Evolutionary conservation across 2,797 vertebrate genomes (phyloP), one percentile per base, ranked within the genome.

Genomic region (Cyprinella venusta): DNA sequence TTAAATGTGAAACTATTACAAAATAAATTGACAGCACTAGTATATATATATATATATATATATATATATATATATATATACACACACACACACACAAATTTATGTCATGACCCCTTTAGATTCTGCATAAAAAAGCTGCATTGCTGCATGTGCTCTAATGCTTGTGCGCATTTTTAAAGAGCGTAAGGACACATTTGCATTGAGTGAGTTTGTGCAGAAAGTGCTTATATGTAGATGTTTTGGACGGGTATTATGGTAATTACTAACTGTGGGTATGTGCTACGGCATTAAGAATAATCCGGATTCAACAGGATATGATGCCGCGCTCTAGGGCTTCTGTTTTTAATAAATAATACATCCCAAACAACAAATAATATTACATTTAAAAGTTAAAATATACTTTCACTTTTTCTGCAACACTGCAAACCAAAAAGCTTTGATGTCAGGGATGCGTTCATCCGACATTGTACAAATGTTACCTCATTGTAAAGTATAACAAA

Each of bases 251-350:
- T 75, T 75, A 75, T 75, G 72, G 36, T 75, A 75, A 56, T 56
- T 56, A 75, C 50, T 56, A 56, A 38, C 19, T 56, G 6, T 0
- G 10, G 6, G 50, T 75, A 16, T 75, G 72, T 3, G 12, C 30
- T 56, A 24, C 52, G 38, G 72, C 21, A 56, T 56, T 75, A 24
- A 56, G 50, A 40, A 40, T 75, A 56, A 75, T 56, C 33, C 12
- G 7, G 71, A n/a, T 75, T 56, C 50, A 38, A 56, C 50, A 75
- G 72, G 33, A 56, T 36, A 56, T 75, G 48, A 36, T 74, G 12
- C n/a, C n/a, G 19, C 7, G 21, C 72, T 75, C 2, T 75, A 38
- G 13, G 72, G 19, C 50, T 74, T 72, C 70, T 54, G 71, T 36
- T 52, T 74, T 36, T 9, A 56, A 38, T 56, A 75, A 75, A 75